Evolutionary conservation across 2,113 vertebrate species (phyloP).

Genomic region (Eonycteris spelaea): DNA sequence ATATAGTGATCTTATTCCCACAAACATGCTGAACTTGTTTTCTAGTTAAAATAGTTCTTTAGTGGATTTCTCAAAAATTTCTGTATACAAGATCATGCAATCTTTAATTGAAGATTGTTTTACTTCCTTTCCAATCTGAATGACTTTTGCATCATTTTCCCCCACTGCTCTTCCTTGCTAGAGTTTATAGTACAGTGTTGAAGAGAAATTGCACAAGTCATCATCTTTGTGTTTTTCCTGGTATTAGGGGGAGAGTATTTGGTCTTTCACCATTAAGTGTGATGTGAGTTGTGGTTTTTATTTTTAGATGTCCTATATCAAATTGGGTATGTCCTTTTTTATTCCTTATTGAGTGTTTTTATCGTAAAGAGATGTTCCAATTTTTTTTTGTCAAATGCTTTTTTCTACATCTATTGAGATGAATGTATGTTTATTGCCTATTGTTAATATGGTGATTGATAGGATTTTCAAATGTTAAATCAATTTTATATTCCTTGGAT

Average conservation of each 20-base stretch:
- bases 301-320: too few species aligned
- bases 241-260: neutral
- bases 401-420: neutral
- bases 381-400: neutral
- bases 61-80: neutral
- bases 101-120: neutral
- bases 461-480: neutral
- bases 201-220: neutral
- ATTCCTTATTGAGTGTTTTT: neutral
- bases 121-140: neutral
- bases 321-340: too few species aligned
- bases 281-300: neutral
- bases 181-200: neutral
- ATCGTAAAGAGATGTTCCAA: neutral
- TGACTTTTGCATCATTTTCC: neutral
- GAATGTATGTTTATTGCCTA: neutral
- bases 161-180: neutral
- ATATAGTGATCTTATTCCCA: neutral
- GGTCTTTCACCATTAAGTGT: neutral
- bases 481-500: neutral
- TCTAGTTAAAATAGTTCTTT: neutral
- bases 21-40: neutral
- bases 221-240: neutral
- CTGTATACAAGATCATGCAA: neutral
- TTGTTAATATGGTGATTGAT: neutral